phyloP scores from a whole-genome alignment of 2,797 vertebrate genomes.

The Squalus acanthias region DNA sequence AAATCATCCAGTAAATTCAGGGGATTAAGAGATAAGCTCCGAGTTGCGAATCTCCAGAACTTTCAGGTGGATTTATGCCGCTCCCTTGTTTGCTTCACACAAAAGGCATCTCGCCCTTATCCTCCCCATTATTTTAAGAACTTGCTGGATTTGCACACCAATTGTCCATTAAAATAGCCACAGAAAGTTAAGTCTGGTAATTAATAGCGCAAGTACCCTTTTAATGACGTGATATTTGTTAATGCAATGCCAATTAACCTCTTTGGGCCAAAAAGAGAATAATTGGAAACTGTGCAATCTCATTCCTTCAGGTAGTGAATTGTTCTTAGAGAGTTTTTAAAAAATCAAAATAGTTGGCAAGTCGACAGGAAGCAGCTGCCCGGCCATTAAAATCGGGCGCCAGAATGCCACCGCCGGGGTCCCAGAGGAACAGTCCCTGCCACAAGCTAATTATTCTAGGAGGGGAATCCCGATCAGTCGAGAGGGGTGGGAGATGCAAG shows the following conservation, averaged over 20 bases:
- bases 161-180: background rate
- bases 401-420: background rate
- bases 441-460: background rate
- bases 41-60: background rate
- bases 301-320: background rate
- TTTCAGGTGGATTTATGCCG: background rate
- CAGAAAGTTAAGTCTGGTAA: background rate
- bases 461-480: background rate
- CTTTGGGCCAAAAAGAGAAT: background rate
- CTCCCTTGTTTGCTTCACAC: background rate
- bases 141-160: background rate
- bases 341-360: background rate
- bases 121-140: background rate
- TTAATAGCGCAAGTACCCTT: background rate
- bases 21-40: background rate
- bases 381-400: background rate
- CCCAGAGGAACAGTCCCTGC: background rate
- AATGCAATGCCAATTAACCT: background rate
- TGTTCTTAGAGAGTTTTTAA: background rate
- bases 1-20: background rate
- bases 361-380: background rate
- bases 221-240: background rate
- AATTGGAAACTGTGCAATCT: background rate
- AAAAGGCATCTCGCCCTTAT: background rate
- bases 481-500: background rate